phyloP scores from a whole-genome alignment of 2,888 invertebrate genomes.

The Ariolimax columbianus region DNA sequence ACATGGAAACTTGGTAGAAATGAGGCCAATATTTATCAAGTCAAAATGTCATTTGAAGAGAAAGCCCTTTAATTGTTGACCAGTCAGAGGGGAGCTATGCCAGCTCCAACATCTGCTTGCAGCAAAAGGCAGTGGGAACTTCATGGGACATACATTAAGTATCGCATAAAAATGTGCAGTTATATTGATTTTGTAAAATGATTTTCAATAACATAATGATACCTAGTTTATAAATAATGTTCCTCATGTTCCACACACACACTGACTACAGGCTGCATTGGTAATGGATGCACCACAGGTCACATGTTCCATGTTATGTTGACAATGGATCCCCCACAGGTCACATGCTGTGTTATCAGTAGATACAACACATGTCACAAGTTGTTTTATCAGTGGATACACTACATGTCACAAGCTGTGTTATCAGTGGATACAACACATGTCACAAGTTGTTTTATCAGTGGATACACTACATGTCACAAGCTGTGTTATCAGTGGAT shows the following conservation, averaged over 20 bases:
- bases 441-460: no score
- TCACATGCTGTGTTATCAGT: no score
- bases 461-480: no score
- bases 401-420: no score
- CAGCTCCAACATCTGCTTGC: not conserved
- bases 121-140: not conserved
- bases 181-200: not conserved
- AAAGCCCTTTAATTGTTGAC: slow-evolving; percentile 45
- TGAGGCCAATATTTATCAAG: slow-evolving; percentile 2
- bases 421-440: no score
- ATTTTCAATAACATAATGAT: not conserved
- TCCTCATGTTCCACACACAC: not conserved
- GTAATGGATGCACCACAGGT: not conserved
- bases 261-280: no score
- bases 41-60: slow-evolving; percentile 36
- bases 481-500: no score
- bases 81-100: slow-evolving; percentile 20
- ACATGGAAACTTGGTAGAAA: slow-evolving; percentile 3
- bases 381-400: no score
- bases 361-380: no score
- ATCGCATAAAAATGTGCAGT: not conserved
- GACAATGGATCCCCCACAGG: no score
- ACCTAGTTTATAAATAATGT: not conserved
- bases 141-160: not conserved
- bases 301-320: not conserved